Conservation (phyloP, 2,797 vertebrate genomes). For the Cirrhinus molitorella region DNA sequence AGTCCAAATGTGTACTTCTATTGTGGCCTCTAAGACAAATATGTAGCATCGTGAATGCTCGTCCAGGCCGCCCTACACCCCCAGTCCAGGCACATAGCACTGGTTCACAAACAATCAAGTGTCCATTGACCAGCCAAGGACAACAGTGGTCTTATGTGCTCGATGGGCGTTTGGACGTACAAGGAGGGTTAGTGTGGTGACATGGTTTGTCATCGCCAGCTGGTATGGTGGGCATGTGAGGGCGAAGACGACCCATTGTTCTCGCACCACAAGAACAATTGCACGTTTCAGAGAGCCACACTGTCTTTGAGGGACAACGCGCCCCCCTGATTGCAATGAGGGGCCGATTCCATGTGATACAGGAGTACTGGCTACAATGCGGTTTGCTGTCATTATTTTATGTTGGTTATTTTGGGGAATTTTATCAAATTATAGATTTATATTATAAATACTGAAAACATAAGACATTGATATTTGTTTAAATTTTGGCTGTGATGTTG, state of each 20-base stretch:
- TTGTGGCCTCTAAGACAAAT: conserved; percentile 62
- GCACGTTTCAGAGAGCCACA: conserved; percentile 77
- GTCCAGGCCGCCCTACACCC: conserved; percentile 48
- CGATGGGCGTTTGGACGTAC: conserved; percentile 55
- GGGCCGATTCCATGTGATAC: conserved; percentile 56
- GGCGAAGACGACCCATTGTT: conserved; percentile 82
- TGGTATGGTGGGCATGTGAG: conserved; percentile 83
- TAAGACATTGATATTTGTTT: neutral
- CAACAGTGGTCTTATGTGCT: conserved; percentile 61
- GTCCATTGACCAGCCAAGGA: conserved; percentile 64
- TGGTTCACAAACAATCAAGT: conserved; percentile 64
- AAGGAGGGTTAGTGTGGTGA: conserved; percentile 63
- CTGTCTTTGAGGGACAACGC: conserved; percentile 65
- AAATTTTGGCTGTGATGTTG: no score
- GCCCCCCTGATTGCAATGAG: conserved; percentile 47
- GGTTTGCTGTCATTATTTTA: conserved; percentile 45
- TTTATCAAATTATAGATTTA: conserved; percentile 1
- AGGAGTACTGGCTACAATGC: conserved; percentile 44
- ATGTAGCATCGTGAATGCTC: conserved; percentile 57
- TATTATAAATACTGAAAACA: neutral
- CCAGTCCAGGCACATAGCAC: conserved; percentile 53
- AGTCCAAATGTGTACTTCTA: conserved; percentile 57
- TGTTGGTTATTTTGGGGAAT: conserved; percentile 44
- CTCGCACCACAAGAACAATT: conserved; percentile 81
- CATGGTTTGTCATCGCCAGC: conserved; percentile 81